A percentile compares a stretch with the other conserved stretches of the same genome.
These are phyloP conservation scores for Monodelphis domestica DNA, from an alignment of 2,797 vertebrate species.

Conservation along the genomic window DNA sequence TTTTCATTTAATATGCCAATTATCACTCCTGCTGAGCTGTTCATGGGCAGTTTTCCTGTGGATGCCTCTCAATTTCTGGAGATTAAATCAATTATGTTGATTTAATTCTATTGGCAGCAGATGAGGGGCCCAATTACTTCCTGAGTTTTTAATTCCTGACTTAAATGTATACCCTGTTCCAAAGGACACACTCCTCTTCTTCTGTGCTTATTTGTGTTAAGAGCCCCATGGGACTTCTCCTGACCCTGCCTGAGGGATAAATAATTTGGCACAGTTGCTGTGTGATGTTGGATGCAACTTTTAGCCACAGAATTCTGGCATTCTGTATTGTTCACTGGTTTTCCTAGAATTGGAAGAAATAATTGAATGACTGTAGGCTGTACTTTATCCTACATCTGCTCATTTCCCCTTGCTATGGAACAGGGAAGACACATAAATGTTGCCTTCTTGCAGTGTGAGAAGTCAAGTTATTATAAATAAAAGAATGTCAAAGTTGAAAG, in stretches of 20 bases:
- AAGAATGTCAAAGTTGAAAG: not conserved
- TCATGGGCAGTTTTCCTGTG: constrained; percentile 28
- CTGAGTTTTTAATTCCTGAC: not conserved
- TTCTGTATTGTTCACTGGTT: not conserved
- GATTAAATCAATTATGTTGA: constrained; percentile 48
- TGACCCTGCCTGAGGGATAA: not conserved
- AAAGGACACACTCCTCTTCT: not conserved
- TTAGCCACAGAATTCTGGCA: not conserved
- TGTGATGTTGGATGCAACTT: not conserved
- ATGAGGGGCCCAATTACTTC: constrained; percentile 1
- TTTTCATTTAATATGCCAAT: constrained; percentile 15
- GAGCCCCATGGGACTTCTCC: not conserved
- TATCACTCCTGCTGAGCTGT: constrained; percentile 22
- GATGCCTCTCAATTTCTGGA: constrained; percentile 24
- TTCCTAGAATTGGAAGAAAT: not conserved
- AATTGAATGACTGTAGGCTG: not conserved
- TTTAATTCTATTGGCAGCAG: not conserved
- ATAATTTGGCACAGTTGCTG: not conserved
- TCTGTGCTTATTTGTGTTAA: not conserved
- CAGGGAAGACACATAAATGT: not conserved
- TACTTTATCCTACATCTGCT: not conserved
- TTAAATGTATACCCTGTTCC: not conserved
- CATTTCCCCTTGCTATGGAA: not conserved
- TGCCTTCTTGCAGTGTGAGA: not conserved
- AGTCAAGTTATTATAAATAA: not conserved